Conservation (phyloP, 2,113 vertebrate species). For the Silurus glanis region DNA sequence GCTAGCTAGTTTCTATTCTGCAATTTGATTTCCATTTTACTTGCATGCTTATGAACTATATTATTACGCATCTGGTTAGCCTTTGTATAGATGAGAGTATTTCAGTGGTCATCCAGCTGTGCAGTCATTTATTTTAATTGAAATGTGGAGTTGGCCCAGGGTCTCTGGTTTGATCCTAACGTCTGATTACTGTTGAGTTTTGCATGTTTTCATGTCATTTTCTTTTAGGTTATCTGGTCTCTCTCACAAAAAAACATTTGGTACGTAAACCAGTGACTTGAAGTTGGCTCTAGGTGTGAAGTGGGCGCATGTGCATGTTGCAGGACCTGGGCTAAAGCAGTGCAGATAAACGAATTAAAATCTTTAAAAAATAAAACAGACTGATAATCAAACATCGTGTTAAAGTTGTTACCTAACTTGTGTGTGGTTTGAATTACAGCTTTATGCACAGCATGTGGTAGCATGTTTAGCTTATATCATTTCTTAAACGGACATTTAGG, state of each 20-base stretch:
- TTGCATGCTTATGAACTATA: background rate
- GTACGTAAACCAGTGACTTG: too few species aligned
- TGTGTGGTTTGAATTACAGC: conserved; percentile 17
- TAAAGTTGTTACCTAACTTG: conserved; percentile 1
- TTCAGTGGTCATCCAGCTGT: background rate
- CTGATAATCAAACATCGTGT: background rate
- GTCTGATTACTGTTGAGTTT: background rate
- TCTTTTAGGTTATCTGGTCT: background rate
- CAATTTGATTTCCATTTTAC: background rate
- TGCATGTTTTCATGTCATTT: background rate
- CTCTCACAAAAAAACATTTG: background rate
- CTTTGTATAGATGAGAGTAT: background rate
- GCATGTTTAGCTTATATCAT: conserved; percentile 27
- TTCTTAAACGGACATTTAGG: background rate
- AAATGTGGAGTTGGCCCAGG: background rate
- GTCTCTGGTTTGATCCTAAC: background rate
- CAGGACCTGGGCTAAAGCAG: background rate
- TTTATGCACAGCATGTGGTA: conserved; percentile 26
- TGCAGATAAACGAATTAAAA: background rate
- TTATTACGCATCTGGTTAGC: background rate
- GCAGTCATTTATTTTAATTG: background rate
- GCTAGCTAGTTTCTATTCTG: background rate
- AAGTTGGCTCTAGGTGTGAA: background rate
- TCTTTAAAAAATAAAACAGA: background rate
- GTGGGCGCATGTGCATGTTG: background rate